phyloP scores from a whole-genome alignment of 2,797 vertebrate genomes.

The Acipenser oxyrinchus region DNA sequence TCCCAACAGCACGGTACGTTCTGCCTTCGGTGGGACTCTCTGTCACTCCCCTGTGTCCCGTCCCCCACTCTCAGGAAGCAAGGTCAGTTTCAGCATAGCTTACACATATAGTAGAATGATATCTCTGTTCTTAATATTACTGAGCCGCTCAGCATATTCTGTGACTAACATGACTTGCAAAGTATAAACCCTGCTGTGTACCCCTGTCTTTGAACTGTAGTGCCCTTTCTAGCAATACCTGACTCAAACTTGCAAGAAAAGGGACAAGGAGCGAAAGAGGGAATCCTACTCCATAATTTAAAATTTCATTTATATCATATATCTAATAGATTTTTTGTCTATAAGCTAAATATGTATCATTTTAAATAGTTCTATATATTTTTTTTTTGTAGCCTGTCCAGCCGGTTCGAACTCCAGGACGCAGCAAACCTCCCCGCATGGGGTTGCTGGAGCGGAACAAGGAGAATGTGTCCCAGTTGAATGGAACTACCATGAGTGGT shows the following conservation, averaged over 20 bases:
- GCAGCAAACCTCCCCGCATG: slow-evolving; percentile 47
- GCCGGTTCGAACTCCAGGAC: slow-evolving; percentile 39
- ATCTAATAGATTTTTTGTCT: too few species aligned
- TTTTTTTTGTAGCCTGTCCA: slow-evolving; percentile 29
- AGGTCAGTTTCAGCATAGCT: slow-evolving; percentile 55
- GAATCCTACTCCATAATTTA: too few species aligned
- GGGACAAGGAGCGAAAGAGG: too few species aligned
- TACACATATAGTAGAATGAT: neutral
- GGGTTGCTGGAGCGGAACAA: slow-evolving; percentile 62
- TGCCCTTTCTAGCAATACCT: too few species aligned
- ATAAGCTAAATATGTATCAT: too few species aligned
- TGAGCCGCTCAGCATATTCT: too few species aligned
- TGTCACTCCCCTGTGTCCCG: slow-evolving; percentile 65
- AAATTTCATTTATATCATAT: too few species aligned
- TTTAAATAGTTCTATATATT: neutral
- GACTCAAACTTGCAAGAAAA: too few species aligned
- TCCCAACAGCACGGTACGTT: slow-evolving; percentile 74
- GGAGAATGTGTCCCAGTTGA: slow-evolving; percentile 70
- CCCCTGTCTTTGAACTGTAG: too few species aligned
- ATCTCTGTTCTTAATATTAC: too few species aligned
- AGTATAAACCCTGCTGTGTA: too few species aligned
- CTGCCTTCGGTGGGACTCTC: slow-evolving; percentile 52
- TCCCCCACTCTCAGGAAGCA: slow-evolving; percentile 64
- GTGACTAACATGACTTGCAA: too few species aligned
- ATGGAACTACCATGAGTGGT: slow-evolving; percentile 62